Evolutionary conservation across 2,888 invertebrate genomes (phyloP).

Genomic region (Torymus tubicola): DNA sequence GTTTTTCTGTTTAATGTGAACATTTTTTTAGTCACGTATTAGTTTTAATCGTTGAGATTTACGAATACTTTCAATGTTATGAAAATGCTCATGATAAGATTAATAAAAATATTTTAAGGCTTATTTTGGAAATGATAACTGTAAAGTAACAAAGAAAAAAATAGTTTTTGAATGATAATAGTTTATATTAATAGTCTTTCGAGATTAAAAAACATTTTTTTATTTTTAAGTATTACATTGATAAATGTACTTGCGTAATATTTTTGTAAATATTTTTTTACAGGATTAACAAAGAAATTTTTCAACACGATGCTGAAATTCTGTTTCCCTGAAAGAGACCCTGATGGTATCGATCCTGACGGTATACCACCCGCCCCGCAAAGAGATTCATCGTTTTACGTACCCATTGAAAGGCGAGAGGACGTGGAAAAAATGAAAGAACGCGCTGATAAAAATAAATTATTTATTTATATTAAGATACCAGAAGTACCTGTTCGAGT

Average conservation of each 20-base stretch:
- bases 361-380: conserved; percentile 75
- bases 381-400: conserved; percentile 93
- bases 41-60: too few relatives aligned
- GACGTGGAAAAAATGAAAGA: conserved; percentile 99
- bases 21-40: too few relatives aligned
- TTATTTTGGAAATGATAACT: too few relatives aligned
- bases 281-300: conserved; percentile 94
- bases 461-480: conserved; percentile 98
- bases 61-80: too few relatives aligned
- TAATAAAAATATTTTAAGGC: too few relatives aligned
- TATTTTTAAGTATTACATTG: conserved; percentile 12
- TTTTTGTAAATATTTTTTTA: conserved; percentile 41
- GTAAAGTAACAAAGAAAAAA: too few relatives aligned
- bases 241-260: conserved; percentile 3
- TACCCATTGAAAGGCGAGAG: conserved; percentile 90
- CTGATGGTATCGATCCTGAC: conserved; percentile 84
- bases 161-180: too few relatives aligned
- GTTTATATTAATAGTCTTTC: too few relatives aligned
- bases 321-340: conserved; percentile 96
- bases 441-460: conserved; percentile 97
- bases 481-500: conserved; percentile 97
- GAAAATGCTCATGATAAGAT: too few relatives aligned
- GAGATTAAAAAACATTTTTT: not conserved
- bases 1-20: too few relatives aligned
- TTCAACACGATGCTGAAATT: conserved; percentile 98